Evolutionary conservation across 1,140 invertebrate species (phyloP).

Genomic region (Musca vetustissima): DNA sequence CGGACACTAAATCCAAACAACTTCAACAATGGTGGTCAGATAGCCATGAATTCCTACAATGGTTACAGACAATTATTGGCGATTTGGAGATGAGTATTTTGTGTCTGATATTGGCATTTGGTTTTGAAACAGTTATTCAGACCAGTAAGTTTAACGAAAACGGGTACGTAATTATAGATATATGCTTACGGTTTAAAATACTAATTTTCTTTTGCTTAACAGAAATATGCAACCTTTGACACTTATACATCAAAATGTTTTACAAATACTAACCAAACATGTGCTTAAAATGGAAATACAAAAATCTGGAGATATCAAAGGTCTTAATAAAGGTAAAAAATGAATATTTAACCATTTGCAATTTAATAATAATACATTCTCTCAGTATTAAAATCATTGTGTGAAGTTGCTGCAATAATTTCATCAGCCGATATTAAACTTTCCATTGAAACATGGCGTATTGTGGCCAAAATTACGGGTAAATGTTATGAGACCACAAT

Average conservation of each 20-base stretch:
- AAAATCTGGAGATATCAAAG: too few relatives aligned
- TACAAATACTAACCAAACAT: too few relatives aligned
- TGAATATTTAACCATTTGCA: not conserved
- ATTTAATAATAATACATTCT: not conserved
- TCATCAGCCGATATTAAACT: not conserved
- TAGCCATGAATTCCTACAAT: not conserved
- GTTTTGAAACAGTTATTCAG: not conserved
- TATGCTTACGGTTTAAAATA: too few relatives aligned
- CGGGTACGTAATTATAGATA: not conserved
- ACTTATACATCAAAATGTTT: too few relatives aligned
- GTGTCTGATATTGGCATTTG: not conserved
- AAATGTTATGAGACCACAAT: not conserved
- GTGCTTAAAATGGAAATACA: too few relatives aligned
- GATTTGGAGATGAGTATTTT: not conserved
- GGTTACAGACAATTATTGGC: not conserved
- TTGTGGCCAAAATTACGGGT: not conserved
- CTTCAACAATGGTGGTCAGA: not conserved
- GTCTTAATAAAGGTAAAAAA: too few relatives aligned
- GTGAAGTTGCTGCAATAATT: not conserved
- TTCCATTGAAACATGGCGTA: slow-evolving; percentile 9
- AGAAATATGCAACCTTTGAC: too few relatives aligned
- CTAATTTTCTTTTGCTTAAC: too few relatives aligned
- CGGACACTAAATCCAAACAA: not conserved
- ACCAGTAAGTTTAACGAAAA: not conserved
- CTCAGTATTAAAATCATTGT: not conserved